These are phyloP conservation scores for Euborellia annulipes DNA, from an alignment of 1,140 invertebrate species.

Conservation along the genomic window DNA sequence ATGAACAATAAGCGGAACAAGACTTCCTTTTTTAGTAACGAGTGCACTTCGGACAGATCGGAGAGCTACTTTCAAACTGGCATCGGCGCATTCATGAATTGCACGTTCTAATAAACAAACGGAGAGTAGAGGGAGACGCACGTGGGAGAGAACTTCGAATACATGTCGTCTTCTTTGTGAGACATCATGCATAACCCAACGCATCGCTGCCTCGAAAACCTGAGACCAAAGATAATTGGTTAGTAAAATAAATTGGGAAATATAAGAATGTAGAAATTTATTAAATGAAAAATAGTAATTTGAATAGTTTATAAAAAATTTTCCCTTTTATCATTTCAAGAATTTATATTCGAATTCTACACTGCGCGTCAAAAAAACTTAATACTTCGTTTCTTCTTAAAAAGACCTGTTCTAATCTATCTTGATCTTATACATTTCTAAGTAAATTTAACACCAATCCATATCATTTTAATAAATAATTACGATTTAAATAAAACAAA, in stretches of 20 bases:
- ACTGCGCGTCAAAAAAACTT: no score
- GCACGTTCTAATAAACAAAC: slow-evolving; percentile 63
- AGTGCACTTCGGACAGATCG: slow-evolving; percentile 70
- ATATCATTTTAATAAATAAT: no score
- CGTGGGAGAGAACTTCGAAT: slow-evolving; percentile 70
- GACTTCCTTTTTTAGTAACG: slow-evolving; percentile 53
- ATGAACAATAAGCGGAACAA: slow-evolving; percentile 57
- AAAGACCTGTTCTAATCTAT: no score
- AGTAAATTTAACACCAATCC: no score
- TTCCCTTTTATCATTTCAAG: no score
- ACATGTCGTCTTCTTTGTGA: slow-evolving; percentile 62
- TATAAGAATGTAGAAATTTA: slow-evolving; percentile 1
- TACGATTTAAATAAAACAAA: no score
- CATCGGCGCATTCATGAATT: slow-evolving; percentile 63
- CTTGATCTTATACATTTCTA: no score
- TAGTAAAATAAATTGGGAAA: no score
- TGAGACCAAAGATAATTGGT: slow-evolving; percentile 21
- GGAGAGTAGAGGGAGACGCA: slow-evolving; percentile 73
- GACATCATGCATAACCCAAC: slow-evolving; percentile 79
- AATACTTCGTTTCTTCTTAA: no score
- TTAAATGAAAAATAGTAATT: no score
- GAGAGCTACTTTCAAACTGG: slow-evolving; percentile 61
- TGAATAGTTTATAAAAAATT: background rate
- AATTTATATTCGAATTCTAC: no score
- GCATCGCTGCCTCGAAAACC: slow-evolving; percentile 78